Conservation (phyloP, 2,797 vertebrate genomes). For the Corythornis leucogaster region DNA sequence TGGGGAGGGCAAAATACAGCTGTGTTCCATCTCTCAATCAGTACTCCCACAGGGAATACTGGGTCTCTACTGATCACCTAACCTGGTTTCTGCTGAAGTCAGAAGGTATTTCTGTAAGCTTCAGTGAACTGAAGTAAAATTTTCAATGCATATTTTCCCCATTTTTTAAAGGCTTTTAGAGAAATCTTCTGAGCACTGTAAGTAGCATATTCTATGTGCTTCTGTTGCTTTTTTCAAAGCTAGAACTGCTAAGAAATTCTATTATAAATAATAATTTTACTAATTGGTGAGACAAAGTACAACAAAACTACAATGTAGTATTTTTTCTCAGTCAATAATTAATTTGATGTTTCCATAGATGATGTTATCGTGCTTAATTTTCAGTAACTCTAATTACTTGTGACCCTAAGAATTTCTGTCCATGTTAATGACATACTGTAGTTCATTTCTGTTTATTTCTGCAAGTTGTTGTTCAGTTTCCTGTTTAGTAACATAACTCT, state of each 20-base stretch:
- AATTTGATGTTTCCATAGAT: neutral
- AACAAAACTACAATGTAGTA: neutral
- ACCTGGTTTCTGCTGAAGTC: neutral
- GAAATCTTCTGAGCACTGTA: neutral
- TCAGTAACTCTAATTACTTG: neutral
- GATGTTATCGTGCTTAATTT: neutral
- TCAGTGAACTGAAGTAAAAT: neutral
- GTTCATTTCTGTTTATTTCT: neutral
- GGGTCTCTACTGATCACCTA: neutral
- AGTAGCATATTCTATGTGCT: neutral
- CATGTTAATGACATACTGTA: neutral
- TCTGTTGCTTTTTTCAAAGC: neutral
- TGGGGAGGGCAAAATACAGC: neutral
- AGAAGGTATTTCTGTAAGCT: neutral
- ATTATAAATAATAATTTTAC: neutral
- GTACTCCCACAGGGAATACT: neutral
- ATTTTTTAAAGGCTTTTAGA: neutral
- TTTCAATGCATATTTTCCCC: neutral
- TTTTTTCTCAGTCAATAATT: neutral
- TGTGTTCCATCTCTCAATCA: neutral
- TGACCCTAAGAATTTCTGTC: conserved; percentile 8
- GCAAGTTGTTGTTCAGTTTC: neutral
- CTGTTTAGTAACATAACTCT: neutral
- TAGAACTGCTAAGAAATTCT: neutral
- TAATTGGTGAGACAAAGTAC: neutral